Base-by-base conservation (phyloP, 2,797 vertebrate genomes). In the Ptychobarbus kaznakovi region DNA sequence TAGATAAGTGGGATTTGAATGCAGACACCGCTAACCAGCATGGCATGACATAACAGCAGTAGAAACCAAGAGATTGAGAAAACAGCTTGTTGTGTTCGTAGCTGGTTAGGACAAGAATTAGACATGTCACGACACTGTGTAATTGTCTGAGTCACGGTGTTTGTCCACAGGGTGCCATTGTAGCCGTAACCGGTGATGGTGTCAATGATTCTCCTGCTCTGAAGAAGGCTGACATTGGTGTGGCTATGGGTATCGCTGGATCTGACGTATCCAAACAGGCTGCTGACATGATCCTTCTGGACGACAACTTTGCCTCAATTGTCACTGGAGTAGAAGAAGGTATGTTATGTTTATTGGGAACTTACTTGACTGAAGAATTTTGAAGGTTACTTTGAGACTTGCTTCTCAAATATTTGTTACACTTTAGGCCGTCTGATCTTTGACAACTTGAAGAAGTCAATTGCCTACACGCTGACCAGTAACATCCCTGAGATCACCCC, bases 361-460 rank as follows among this genome's bases (percentile, higher is more conserved):
- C 63, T 53, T 81, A 1, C 7, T 35, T 65, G 61, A 35, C 18
- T 35, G 25, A 40, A 1, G 0, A n/a, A 1, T 80, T 20, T 18
- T 73, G 13, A 38, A 4, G 13, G 10, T 56, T 56, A 9, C 22
- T 76, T 38, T 76, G 20, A 7, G 18, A 3, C 16, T 40, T n/a
- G 13, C 0, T 75, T 6, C 51, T 82, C 5, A 44, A 63, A 35
- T 13, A 32, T 70, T 25, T 72, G 10, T 74, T 58, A 15, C 22
- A 3, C 20, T 44, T 56, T 87, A 99, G 98, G 98, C 28, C 98
- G 98, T 87, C 94, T 99, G 92, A 99, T 99, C 92, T 99, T 99
- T 87, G 98, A 98, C 94, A 99, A 99, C 94, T 92, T 99, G 94
- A 99, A 99, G 95, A 98, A 99, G 91, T 99, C 98, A 78, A 99